Percentiles rank a stretch among this genome's conserved stretches.
These are phyloP conservation scores for Trachymyrmex septentrionalis DNA, from an alignment of 1,140 invertebrate species.

Conservation along the genomic window DNA sequence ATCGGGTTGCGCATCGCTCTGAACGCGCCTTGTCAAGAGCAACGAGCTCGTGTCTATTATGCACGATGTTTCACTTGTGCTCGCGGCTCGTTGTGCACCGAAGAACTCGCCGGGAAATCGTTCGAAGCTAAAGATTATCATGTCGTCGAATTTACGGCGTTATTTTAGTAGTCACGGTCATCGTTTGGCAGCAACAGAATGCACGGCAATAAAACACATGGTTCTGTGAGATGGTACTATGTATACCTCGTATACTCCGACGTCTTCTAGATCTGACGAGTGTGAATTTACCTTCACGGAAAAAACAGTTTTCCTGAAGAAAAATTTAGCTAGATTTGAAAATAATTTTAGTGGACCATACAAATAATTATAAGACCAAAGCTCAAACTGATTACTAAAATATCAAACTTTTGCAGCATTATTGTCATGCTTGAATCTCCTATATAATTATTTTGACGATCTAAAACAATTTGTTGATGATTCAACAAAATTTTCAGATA, in stretches of 20 bases:
- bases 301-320: too few relatives aligned
- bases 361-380: too few relatives aligned
- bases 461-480: too few relatives aligned
- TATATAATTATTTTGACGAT: too few relatives aligned
- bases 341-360: too few relatives aligned
- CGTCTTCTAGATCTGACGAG: not conserved
- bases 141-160: slow-evolving; percentile 64
- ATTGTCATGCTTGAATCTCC: too few relatives aligned
- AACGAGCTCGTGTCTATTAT: slow-evolving; percentile 68
- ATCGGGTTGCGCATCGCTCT: slow-evolving; percentile 9
- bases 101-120: slow-evolving; percentile 31
- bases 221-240: not conserved
- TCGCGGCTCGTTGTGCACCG: not conserved
- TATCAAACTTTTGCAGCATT: too few relatives aligned
- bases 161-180: slow-evolving; percentile 11
- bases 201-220: slow-evolving; percentile 40
- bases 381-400: too few relatives aligned
- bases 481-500: too few relatives aligned
- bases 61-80: slow-evolving; percentile 64
- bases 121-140: slow-evolving; percentile 42
- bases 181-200: slow-evolving; percentile 30
- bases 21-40: slow-evolving; percentile 46
- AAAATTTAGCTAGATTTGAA: too few relatives aligned
- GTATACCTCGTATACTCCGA: not conserved
- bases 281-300: not conserved